Percentiles rank a stretch among this genome's conserved stretches.
Conservation (phyloP, 2,888 invertebrate genomes). For the Belgica antarctica region DNA sequence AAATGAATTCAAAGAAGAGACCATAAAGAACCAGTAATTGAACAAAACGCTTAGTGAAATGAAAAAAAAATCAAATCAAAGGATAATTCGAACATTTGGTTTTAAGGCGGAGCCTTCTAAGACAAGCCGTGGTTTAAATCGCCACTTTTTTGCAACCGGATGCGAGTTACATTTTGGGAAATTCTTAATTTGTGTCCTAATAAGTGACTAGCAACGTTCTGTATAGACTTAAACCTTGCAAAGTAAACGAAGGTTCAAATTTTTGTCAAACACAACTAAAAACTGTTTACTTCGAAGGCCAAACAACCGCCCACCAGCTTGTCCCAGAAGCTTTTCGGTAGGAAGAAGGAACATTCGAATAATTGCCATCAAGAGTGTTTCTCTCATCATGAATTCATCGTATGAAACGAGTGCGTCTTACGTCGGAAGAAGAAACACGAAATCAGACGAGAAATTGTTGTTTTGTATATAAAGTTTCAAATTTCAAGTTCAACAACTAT, state of each 20-base stretch:
- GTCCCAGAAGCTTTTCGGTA: too few species aligned
- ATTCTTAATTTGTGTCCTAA: too few species aligned
- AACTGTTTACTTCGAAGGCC: too few species aligned
- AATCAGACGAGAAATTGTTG: background rate
- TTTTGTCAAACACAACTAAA: too few species aligned
- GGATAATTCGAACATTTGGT: slow-evolving; percentile 14
- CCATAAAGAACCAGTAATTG: slow-evolving; percentile 39
- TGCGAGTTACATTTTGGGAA: too few species aligned
- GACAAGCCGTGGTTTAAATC: too few species aligned
- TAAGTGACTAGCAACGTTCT: too few species aligned
- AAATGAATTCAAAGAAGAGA: slow-evolving; percentile 30
- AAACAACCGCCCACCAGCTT: too few species aligned
- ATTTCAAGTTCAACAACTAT: slow-evolving; percentile 34
- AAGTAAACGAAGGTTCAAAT: too few species aligned
- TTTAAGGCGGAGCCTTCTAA: too few species aligned
- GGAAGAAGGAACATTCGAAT: background rate
- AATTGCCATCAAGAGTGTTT: background rate
- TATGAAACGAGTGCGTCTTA: background rate
- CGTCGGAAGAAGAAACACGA: background rate
- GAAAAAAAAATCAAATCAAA: slow-evolving; percentile 28
- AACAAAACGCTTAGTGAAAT: slow-evolving; percentile 10
- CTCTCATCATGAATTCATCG: slow-evolving; percentile 8
- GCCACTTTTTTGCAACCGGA: too few species aligned
- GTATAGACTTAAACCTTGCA: too few species aligned
- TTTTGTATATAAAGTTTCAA: slow-evolving; percentile 31